Percentiles rank a stretch among this genome's conserved stretches.
Evolutionary conservation across 2,113 vertebrate genomes (phyloP).

Genomic region (Gymnobelideus leadbeateri): DNA sequence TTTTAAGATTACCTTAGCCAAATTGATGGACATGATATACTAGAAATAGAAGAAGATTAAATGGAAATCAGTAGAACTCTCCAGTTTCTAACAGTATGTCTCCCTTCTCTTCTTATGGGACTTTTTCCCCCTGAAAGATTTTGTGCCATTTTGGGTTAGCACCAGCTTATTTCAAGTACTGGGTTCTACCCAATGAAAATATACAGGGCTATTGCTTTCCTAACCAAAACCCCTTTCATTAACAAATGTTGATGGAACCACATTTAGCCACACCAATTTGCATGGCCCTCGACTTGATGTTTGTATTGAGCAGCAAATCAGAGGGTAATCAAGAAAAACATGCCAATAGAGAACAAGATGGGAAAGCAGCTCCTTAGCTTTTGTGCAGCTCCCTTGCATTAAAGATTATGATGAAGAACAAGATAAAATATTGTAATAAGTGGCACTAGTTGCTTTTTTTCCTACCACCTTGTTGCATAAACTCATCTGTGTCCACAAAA

Average conservation of each 20-base stretch:
- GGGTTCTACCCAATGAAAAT: slow-evolving; percentile 63
- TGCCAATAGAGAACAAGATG: slow-evolving; percentile 49
- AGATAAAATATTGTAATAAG: neutral
- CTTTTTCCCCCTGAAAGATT: neutral
- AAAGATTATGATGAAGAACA: slow-evolving; percentile 22
- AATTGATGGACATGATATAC: slow-evolving; percentile 14
- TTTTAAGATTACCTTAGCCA: slow-evolving; percentile 22
- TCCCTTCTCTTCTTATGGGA: slow-evolving; percentile 20
- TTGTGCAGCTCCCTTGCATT: slow-evolving; percentile 27
- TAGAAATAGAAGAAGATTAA: slow-evolving; percentile 41
- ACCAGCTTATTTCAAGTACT: slow-evolving; percentile 63
- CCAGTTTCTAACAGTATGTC: neutral
- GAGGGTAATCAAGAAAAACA: slow-evolving; percentile 68
- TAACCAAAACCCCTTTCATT: slow-evolving; percentile 50
- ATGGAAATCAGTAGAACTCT: slow-evolving; percentile 33
- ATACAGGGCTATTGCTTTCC: slow-evolving; percentile 52
- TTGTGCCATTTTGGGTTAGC: slow-evolving; percentile 55
- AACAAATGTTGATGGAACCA: slow-evolving; percentile 60
- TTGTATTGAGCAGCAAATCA: slow-evolving; percentile 67
- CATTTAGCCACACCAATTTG: slow-evolving; percentile 68
- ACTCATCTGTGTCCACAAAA: neutral
- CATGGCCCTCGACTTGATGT: slow-evolving; percentile 65
- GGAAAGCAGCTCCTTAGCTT: neutral
- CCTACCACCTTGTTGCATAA: neutral
- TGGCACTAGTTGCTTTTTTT: neutral